Conservation (phyloP, 2,888 invertebrate species). For the Cryptus armator region DNA sequence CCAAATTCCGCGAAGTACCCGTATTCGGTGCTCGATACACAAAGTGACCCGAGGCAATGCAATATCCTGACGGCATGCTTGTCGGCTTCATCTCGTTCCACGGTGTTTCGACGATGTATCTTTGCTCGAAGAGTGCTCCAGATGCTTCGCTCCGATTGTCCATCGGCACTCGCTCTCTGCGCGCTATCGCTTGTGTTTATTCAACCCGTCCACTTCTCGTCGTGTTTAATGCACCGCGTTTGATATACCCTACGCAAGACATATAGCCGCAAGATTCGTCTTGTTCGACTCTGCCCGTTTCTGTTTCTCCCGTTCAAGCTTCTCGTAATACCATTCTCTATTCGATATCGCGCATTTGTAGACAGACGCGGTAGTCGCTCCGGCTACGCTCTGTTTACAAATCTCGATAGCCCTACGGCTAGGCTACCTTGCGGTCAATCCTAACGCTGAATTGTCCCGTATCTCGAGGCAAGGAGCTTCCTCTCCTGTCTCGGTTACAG, state of each 20-base stretch:
- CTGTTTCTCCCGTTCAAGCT: slow-evolving; percentile 25
- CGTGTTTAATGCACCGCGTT: slow-evolving; percentile 38
- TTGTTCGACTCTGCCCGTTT: slow-evolving; percentile 24
- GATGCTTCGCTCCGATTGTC: neutral
- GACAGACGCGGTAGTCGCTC: slow-evolving; percentile 43
- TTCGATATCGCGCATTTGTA: slow-evolving; percentile 56
- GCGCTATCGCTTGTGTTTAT: neutral
- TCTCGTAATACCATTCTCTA: neutral
- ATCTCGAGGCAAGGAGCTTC: slow-evolving; percentile 24
- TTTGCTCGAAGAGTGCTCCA: neutral
- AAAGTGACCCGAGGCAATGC: slow-evolving; percentile 62
- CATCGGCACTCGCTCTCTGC: neutral
- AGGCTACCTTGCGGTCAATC: slow-evolving; percentile 54
- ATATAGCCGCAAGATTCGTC: slow-evolving; percentile 8
- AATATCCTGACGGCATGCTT: slow-evolving; percentile 61
- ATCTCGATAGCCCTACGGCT: slow-evolving; percentile 56
- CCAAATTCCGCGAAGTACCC: slow-evolving; percentile 30
- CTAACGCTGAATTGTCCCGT: slow-evolving; percentile 48
- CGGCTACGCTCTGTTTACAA: slow-evolving; percentile 58
- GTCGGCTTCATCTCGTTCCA: slow-evolving; percentile 28
- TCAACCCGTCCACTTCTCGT: slow-evolving; percentile 12
- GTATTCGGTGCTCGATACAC: slow-evolving; percentile 18
- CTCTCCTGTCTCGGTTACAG: slow-evolving; percentile 29
- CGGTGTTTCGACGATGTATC: slow-evolving; percentile 40
- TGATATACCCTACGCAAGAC: slow-evolving; percentile 4